Evolutionary conservation across 1,140 invertebrate genomes (phyloP).

Genomic region (Lethocerus indicus): DNA sequence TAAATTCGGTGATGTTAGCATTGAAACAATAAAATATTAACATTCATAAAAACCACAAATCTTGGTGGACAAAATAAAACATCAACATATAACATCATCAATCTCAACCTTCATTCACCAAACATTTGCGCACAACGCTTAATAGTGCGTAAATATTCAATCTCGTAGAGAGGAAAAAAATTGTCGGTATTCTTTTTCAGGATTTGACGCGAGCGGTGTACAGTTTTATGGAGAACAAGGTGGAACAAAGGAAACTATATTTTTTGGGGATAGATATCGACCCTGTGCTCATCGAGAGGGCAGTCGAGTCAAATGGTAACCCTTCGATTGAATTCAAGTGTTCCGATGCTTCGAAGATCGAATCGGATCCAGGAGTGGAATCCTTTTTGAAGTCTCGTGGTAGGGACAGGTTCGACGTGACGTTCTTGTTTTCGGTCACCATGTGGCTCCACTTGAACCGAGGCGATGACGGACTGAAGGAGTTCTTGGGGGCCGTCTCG

Average conservation of each 20-base stretch:
- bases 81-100: too few relatives aligned
- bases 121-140: too few relatives aligned
- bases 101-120: too few relatives aligned
- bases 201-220: too few relatives aligned
- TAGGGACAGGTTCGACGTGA: slow-evolving; percentile 54
- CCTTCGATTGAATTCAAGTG: slow-evolving; percentile 34
- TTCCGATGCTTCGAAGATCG: slow-evolving; percentile 5
- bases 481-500: slow-evolving; percentile 25
- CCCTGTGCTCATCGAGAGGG: slow-evolving; percentile 43
- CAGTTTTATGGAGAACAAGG: slow-evolving; percentile 24
- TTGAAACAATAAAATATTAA: too few relatives aligned
- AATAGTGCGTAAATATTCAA: too few relatives aligned
- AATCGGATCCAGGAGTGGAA: slow-evolving; percentile 9
- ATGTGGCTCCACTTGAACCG: slow-evolving; percentile 79
- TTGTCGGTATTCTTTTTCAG: too few relatives aligned
- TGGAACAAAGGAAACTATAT: slow-evolving; percentile 31
- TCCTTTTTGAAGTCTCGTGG: slow-evolving; percentile 56
- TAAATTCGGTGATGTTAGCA: too few relatives aligned
- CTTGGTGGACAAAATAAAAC: too few relatives aligned
- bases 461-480: slow-evolving; percentile 36
- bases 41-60: too few relatives aligned
- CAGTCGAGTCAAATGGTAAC: slow-evolving; percentile 31
- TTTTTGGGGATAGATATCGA: slow-evolving; percentile 57
- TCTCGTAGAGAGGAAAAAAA: too few relatives aligned
- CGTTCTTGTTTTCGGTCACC: slow-evolving; percentile 64